phyloP scores from a whole-genome alignment of 2,888 invertebrate species.

The Heliconius erato region DNA sequence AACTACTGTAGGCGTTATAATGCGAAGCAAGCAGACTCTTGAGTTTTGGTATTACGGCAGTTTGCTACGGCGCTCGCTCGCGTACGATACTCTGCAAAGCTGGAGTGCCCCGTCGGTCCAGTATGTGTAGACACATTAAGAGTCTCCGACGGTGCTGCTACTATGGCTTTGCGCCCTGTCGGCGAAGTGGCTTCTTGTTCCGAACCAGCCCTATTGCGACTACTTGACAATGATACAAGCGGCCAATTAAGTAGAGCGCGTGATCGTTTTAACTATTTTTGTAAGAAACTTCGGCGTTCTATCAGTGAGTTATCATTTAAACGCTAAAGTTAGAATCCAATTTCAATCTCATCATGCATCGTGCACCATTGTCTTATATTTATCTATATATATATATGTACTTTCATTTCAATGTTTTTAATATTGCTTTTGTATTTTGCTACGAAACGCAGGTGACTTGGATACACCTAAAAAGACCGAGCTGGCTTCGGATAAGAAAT shows the following conservation, averaged over 20 bases:
- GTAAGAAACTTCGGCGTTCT: slow-evolving; percentile 83
- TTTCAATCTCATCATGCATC: slow-evolving; percentile 24
- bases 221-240: slow-evolving; percentile 78
- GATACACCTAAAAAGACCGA: slow-evolving; percentile 83
- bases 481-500: slow-evolving; percentile 83
- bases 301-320: slow-evolving; percentile 76
- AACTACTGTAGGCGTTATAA: slow-evolving; percentile 64
- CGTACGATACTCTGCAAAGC: slow-evolving; percentile 79
- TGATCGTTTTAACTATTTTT: slow-evolving; percentile 79
- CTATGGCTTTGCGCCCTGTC: slow-evolving; percentile 74
- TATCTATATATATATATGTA: slow-evolving; percentile 38
- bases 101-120: slow-evolving; percentile 83
- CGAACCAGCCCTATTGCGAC: slow-evolving; percentile 77
- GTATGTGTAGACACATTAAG: slow-evolving; percentile 84
- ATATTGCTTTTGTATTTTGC: slow-evolving; percentile 85
- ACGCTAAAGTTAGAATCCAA: background rate
- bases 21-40: slow-evolving; percentile 53
- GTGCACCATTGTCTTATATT: slow-evolving; percentile 44
- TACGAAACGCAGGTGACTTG: slow-evolving; percentile 83
- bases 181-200: slow-evolving; percentile 76
- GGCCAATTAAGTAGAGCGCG: slow-evolving; percentile 80
- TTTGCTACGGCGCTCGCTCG: slow-evolving; percentile 78
- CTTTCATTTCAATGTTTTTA: slow-evolving; percentile 77
- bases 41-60: slow-evolving; percentile 69
- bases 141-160: slow-evolving; percentile 72